These are phyloP conservation scores for Apostichopus leukothele DNA, from an alignment of 53 echinoderm and acorn worm species.

Conservation along the genomic window DNA sequence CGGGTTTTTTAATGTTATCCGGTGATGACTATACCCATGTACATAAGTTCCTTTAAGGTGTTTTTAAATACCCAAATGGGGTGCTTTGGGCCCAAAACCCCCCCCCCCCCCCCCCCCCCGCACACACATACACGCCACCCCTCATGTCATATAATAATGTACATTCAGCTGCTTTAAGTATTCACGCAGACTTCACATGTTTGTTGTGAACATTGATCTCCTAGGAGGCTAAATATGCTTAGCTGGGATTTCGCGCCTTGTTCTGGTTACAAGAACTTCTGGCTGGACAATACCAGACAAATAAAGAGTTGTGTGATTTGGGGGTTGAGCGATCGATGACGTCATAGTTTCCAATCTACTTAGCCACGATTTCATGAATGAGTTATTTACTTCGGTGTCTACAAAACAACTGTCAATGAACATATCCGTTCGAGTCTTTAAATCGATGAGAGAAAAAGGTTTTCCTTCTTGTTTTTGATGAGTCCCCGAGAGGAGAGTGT, in stretches of 20 bases:
- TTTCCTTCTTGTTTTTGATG: background rate
- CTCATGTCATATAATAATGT: too few species aligned
- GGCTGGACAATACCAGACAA: background rate
- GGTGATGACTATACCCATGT: too few species aligned
- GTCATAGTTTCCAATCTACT: background rate
- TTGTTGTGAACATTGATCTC: background rate
- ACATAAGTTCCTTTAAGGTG: too few species aligned
- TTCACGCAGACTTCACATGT: background rate
- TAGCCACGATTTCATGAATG: too few species aligned
- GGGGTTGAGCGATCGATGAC: constrained; percentile 12
- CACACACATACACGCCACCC: too few species aligned
- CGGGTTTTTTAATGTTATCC: too few species aligned
- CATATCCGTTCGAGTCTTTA: background rate
- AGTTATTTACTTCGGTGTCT: background rate
- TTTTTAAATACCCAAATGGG: too few species aligned
- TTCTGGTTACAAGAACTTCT: constrained; percentile 10
- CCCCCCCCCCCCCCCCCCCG: too few species aligned
- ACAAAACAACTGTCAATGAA: constrained; percentile 18
- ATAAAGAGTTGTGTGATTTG: constrained; percentile 5
- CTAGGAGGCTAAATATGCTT: background rate
- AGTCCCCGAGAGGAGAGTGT: background rate
- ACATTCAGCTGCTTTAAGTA: too few species aligned
- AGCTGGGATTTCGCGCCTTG: background rate
- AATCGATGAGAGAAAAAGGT: constrained; percentile 13
- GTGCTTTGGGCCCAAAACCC: too few species aligned